Conservation (phyloP, 2,797 vertebrate species). For the Petrocephalus sullivani region DNA sequence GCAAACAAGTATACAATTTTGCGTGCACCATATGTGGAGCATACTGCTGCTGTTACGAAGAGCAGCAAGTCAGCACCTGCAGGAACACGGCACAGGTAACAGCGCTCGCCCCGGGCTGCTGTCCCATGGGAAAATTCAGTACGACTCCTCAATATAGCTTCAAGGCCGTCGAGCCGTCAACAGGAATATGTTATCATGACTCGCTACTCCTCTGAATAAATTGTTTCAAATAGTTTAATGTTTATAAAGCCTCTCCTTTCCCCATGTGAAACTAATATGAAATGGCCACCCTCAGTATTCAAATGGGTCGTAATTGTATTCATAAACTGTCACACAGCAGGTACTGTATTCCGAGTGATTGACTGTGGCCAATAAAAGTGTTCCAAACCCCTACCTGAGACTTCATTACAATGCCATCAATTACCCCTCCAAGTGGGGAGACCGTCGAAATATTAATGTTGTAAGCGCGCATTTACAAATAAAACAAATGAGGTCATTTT, state of each 20-base stretch:
- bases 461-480: conserved; percentile 49
- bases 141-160: neutral
- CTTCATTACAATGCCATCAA: conserved; percentile 63
- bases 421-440: conserved; percentile 56
- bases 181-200: conserved; percentile 47
- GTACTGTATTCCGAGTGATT: conserved; percentile 62
- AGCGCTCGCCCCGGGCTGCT: neutral
- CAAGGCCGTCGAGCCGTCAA: conserved; percentile 33
- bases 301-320: conserved; percentile 67
- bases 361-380: conserved; percentile 63
- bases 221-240: conserved; percentile 44
- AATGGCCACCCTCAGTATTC: conserved; percentile 58
- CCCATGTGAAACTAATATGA: conserved; percentile 61
- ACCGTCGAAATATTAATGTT: conserved; percentile 34
- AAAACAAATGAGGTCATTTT: conserved; percentile 64
- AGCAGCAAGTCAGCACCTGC: neutral
- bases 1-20: neutral
- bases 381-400: conserved; percentile 55
- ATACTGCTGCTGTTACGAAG: neutral
- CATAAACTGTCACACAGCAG: conserved; percentile 59
- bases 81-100: neutral
- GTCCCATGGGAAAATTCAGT: neutral
- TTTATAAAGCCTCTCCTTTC: conserved; percentile 52
- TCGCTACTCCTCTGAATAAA: conserved; percentile 54
- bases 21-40: neutral